Evolutionary conservation across 2,888 invertebrate genomes (phyloP).

Genomic region (Drosophila subquinaria): DNA sequence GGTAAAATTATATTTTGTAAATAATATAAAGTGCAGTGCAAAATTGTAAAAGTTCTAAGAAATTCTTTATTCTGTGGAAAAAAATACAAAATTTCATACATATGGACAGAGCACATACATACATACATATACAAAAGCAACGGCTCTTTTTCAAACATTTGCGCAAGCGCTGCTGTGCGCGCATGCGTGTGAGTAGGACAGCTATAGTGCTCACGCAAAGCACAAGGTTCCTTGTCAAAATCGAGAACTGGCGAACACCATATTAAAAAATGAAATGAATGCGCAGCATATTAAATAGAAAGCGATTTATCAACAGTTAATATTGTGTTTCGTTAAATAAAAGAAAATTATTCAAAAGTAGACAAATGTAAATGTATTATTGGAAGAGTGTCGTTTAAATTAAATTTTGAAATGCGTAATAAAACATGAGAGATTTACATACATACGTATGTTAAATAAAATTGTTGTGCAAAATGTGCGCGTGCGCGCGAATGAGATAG

Average conservation of each 20-base stretch:
- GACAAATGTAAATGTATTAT: no score
- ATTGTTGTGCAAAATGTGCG: neutral
- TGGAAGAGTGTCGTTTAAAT: no score
- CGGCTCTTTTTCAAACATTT: constrained; percentile 8
- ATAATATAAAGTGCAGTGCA: neutral
- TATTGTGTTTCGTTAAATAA: neutral
- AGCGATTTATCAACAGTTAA: neutral
- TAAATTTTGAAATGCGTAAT: no score
- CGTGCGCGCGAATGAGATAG: constrained; percentile 1
- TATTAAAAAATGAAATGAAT: neutral
- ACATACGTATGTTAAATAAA: no score
- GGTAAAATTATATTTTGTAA: neutral
- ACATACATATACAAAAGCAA: constrained; percentile 11
- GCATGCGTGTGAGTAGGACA: constrained; percentile 20
- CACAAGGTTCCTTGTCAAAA: neutral
- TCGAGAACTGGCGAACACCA: neutral
- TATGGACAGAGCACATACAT: neutral
- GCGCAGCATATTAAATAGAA: neutral
- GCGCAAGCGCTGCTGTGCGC: constrained; percentile 3
- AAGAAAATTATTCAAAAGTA: no score
- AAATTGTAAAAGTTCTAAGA: neutral
- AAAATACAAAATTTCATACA: neutral
- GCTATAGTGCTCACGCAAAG: neutral
- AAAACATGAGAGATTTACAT: no score
- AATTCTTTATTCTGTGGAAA: neutral